Percentiles rank a stretch among this genome's conserved stretches.
Conservation (phyloP, 1,140 invertebrate genomes). For the Euwallacea fornicatus region DNA sequence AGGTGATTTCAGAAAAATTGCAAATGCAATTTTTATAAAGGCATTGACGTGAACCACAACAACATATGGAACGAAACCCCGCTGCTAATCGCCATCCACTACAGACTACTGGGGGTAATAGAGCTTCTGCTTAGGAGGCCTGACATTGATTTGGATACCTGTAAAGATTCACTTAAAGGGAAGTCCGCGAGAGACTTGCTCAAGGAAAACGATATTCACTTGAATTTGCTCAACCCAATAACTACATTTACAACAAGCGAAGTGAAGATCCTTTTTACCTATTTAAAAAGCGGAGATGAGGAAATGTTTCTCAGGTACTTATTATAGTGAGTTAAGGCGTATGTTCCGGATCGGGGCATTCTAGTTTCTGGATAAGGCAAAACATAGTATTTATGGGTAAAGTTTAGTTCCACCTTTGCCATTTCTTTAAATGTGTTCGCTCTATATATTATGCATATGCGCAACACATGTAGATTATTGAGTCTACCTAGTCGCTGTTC, state of each 20-base stretch:
- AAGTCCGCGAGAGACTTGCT: constrained; percentile 37
- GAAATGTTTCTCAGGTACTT: constrained; percentile 31
- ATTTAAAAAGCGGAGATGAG: constrained; percentile 37
- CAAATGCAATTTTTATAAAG: neutral
- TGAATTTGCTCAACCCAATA: constrained; percentile 3
- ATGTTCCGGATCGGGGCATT: too few species aligned
- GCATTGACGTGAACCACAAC: constrained; percentile 39
- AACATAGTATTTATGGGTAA: too few species aligned
- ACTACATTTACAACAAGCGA: constrained; percentile 4
- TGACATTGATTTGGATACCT: constrained; percentile 37
- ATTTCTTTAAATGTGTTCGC: too few species aligned
- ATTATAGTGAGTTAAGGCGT: too few species aligned
- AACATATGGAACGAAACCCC: constrained; percentile 43
- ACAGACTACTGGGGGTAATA: constrained; percentile 30
- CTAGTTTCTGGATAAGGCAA: too few species aligned
- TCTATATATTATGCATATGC: too few species aligned
- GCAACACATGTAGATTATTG: too few species aligned
- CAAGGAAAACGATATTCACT: constrained; percentile 28
- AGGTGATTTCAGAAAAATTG: too few species aligned
- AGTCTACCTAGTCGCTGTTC: too few species aligned
- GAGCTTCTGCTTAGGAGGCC: constrained; percentile 19
- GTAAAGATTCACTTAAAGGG: constrained; percentile 8
- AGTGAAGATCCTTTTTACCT: constrained; percentile 29
- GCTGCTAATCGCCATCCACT: constrained; percentile 36
- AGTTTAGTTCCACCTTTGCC: too few species aligned